phyloP scores from a whole-genome alignment of 2,113 vertebrate genomes.

The Macquaria australasica region DNA sequence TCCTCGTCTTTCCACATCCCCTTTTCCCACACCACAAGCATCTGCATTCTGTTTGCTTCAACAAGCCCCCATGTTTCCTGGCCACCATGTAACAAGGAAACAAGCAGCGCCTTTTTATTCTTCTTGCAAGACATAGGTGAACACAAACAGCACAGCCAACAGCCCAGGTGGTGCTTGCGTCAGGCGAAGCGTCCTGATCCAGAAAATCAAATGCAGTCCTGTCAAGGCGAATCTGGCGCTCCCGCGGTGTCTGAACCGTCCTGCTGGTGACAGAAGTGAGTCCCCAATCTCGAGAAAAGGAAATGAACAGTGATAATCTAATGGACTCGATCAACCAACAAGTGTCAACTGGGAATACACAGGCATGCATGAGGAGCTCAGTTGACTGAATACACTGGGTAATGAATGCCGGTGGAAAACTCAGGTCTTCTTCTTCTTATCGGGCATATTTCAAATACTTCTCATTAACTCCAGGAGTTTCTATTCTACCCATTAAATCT shows the following conservation, averaged over 20 bases:
- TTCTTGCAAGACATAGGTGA: constrained; percentile 60
- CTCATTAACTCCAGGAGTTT: constrained; percentile 63
- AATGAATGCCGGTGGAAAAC: constrained; percentile 43
- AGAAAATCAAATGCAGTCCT: constrained; percentile 56
- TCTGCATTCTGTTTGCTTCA: constrained; percentile 75
- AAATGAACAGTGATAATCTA: constrained; percentile 61
- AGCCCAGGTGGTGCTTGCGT: constrained; percentile 56
- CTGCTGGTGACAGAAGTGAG: constrained; percentile 47
- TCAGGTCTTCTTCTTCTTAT: constrained; percentile 44
- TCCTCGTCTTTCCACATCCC: constrained; percentile 55
- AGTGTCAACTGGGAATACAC: constrained; percentile 56
- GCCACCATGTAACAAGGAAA: constrained; percentile 64
- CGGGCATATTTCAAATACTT: constrained; percentile 54
- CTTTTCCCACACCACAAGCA: constrained; percentile 64
- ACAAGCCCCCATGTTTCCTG: constrained; percentile 58
- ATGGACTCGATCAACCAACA: constrained; percentile 64
- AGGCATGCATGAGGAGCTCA: background rate
- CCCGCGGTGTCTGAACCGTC: constrained; percentile 24
- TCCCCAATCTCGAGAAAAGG: constrained; percentile 14
- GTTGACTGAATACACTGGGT: constrained; percentile 37
- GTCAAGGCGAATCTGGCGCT: constrained; percentile 40
- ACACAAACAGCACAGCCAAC: constrained; percentile 43
- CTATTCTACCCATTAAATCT: constrained; percentile 49
- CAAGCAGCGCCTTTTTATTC: constrained; percentile 59
- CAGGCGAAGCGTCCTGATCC: constrained; percentile 43